Evolutionary conservation across 2,888 invertebrate genomes (phyloP).

Genomic region (Serrognathus titanus): DNA sequence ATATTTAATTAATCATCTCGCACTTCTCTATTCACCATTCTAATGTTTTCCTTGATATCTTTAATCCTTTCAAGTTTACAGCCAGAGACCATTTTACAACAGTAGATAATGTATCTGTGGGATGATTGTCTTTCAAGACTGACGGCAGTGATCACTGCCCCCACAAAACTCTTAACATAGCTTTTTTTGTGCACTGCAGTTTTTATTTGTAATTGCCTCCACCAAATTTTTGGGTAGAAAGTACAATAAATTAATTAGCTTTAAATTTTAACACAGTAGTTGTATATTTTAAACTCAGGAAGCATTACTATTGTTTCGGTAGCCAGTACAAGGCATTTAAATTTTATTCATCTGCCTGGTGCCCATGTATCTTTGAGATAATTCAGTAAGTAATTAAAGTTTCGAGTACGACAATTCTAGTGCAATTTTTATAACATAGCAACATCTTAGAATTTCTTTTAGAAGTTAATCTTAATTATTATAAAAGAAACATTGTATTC

Average conservation of each 20-base stretch:
- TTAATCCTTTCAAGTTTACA: not conserved
- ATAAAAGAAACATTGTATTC: no score
- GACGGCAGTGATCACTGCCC: conserved; percentile 24
- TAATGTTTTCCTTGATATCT: no score
- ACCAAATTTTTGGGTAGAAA: conserved; percentile 36
- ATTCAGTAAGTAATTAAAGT: not conserved
- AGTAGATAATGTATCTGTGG: conserved; percentile 18
- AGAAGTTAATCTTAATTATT: no score
- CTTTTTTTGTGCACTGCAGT: conserved; percentile 39
- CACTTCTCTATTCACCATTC: no score
- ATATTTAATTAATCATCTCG: no score
- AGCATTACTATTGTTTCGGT: conserved; percentile 18
- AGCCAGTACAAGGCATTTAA: conserved; percentile 11
- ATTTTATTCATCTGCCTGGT: conserved; percentile 5
- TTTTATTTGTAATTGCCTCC: conserved; percentile 28
- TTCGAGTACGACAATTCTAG: no score
- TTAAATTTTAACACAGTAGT: conserved; percentile 34
- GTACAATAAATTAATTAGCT: conserved; percentile 44
- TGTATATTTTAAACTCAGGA: conserved; percentile 37
- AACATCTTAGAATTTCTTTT: no score
- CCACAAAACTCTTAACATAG: conserved; percentile 33
- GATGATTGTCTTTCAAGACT: conserved; percentile 28
- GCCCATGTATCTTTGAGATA: not conserved
- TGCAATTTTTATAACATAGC: no score
- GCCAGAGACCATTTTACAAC: conserved; percentile 13